These are phyloP conservation scores for Dasypogon diadema DNA, from an alignment of 2,888 invertebrate species.

Conservation along the genomic window DNA sequence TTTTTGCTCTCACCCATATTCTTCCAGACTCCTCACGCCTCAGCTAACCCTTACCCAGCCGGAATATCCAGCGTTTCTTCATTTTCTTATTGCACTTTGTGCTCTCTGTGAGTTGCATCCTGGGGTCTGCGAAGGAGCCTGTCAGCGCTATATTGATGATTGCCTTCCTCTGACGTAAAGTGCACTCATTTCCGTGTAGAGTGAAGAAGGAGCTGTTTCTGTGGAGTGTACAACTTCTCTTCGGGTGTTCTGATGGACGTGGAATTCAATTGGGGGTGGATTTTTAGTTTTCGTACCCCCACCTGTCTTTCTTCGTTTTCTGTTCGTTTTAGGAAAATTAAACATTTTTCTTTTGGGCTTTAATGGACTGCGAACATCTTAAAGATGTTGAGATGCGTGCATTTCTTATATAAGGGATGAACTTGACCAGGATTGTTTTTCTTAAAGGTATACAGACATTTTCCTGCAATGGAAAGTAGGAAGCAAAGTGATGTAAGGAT, in stretches of 20 bases:
- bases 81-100: slow-evolving; percentile 10
- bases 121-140: slow-evolving; percentile 10
- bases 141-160: slow-evolving; percentile 44
- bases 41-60: background rate
- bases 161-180: slow-evolving; percentile 49
- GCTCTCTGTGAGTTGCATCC: slow-evolving; percentile 25
- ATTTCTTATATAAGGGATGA: background rate
- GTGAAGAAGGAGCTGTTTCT: slow-evolving; percentile 34
- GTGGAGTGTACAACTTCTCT: slow-evolving; percentile 33
- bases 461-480: too few relatives aligned
- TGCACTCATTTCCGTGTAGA: slow-evolving; percentile 46
- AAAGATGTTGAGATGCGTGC: slow-evolving; percentile 10
- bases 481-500: too few relatives aligned
- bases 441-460: too few relatives aligned
- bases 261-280: slow-evolving; percentile 35
- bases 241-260: slow-evolving; percentile 14
- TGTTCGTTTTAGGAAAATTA: background rate
- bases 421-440: slow-evolving; percentile 16
- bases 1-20: background rate
- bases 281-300: background rate
- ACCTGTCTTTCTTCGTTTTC: slow-evolving; percentile 4
- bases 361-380: slow-evolving; percentile 11
- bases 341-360: background rate
- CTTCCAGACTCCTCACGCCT: background rate
- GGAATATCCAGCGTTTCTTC: background rate